Conservation (phyloP, 2,888 invertebrate genomes). For the Polia nebulosa region DNA sequence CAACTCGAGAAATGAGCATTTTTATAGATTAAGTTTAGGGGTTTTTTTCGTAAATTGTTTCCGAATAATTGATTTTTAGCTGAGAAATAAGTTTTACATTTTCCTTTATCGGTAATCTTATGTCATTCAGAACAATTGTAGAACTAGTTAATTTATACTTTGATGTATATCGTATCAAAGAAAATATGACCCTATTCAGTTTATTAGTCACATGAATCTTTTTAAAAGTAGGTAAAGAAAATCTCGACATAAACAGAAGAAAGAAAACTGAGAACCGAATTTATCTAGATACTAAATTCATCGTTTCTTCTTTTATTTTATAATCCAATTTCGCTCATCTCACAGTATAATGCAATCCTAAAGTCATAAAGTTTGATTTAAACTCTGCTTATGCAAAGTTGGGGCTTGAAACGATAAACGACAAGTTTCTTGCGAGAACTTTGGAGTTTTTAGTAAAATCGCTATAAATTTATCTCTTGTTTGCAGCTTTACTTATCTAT, state of each 20-base stretch:
- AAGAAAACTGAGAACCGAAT: constrained; percentile 37
- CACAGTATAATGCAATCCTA: constrained; percentile 77
- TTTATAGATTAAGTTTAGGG: constrained; percentile 71
- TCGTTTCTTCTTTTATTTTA: constrained; percentile 63
- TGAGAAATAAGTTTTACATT: neutral
- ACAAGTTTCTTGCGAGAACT: constrained; percentile 53
- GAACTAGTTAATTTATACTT: neutral
- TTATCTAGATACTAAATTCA: constrained; percentile 46
- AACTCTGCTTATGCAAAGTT: constrained; percentile 73
- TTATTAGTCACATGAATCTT: neutral
- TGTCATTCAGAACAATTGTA: neutral
- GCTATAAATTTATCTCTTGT: constrained; percentile 23
- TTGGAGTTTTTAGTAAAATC: constrained; percentile 34
- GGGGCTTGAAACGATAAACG: constrained; percentile 64
- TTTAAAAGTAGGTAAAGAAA: constrained; percentile 8
- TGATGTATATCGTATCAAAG: neutral
- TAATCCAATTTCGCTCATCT: constrained; percentile 76
- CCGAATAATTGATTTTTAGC: constrained; percentile 44
- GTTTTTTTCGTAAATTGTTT: constrained; percentile 67
- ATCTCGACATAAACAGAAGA: constrained; percentile 10
- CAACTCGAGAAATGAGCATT: constrained; percentile 75
- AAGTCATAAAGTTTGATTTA: constrained; percentile 78
- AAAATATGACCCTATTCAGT: neutral
- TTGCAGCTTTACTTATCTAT: constrained; percentile 11
- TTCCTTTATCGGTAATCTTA: neutral